Evolutionary conservation across 1,140 invertebrate species (phyloP).

Genomic region (Hestina assimilis): DNA sequence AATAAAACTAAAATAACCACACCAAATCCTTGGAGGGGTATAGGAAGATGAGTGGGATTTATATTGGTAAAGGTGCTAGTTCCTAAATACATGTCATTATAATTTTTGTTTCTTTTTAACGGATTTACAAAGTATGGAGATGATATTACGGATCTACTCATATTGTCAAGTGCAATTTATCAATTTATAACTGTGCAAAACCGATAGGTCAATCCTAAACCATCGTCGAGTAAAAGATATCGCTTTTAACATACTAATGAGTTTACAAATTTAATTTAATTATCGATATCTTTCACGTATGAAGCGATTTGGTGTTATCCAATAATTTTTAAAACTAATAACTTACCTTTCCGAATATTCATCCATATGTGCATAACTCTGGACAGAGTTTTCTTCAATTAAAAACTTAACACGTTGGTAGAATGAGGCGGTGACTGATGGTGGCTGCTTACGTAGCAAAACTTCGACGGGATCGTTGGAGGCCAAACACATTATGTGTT

Average conservation of each 20-base stretch:
- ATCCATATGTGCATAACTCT: slow-evolving; percentile 97
- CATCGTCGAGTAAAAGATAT: slow-evolving; percentile 58
- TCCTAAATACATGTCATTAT: slow-evolving; percentile 60
- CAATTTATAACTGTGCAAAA: slow-evolving; percentile 63
- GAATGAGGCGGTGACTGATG: slow-evolving; percentile 97
- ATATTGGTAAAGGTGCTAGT: slow-evolving; percentile 69
- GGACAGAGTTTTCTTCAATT: slow-evolving; percentile 98
- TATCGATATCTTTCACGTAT: slow-evolving; percentile 62
- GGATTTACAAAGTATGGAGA: slow-evolving; percentile 57
- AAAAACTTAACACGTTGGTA: slow-evolving; percentile 99
- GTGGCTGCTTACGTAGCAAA: slow-evolving; percentile 95
- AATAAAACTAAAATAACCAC: slow-evolving; percentile 73
- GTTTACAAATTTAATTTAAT: slow-evolving; percentile 21
- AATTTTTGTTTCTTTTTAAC: slow-evolving; percentile 54
- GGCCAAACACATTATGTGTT: slow-evolving; percentile 95
- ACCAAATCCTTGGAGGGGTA: slow-evolving; percentile 77
- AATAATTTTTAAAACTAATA: slow-evolving; percentile 24
- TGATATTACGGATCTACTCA: slow-evolving; percentile 66
- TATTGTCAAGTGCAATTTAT: slow-evolving; percentile 68
- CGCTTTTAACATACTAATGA: slow-evolving; percentile 24
- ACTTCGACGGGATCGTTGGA: slow-evolving; percentile 97
- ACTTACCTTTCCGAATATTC: slow-evolving; percentile 99
- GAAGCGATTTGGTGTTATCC: slow-evolving; percentile 64
- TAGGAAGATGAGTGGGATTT: slow-evolving; percentile 68
- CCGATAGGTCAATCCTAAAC: slow-evolving; percentile 56